Evolutionary conservation across 2,888 invertebrate genomes (phyloP).

Genomic region (Lasioglossum marginatum): DNA sequence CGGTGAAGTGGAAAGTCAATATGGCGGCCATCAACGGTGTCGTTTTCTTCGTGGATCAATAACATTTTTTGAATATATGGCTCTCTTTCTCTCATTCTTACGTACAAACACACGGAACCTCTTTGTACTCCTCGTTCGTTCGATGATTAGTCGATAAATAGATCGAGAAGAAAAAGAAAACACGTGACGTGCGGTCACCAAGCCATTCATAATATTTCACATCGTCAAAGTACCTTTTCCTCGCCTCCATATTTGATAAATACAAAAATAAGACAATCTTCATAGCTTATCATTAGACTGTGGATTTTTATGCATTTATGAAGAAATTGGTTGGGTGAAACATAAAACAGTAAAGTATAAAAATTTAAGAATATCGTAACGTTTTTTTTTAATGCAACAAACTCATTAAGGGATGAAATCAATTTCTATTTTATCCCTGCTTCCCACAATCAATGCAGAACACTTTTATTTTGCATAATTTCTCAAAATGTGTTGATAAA

Average conservation of each 20-base stretch:
- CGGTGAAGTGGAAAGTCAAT: background rate
- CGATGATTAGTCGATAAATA: conserved; percentile 41
- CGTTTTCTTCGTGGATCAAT: conserved; percentile 60
- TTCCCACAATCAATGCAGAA: too few species aligned
- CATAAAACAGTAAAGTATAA: too few species aligned
- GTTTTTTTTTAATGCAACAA: too few species aligned
- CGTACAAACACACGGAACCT: conserved; percentile 55
- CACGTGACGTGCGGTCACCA: conserved; percentile 80
- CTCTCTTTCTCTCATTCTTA: conserved; percentile 71
- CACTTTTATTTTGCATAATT: background rate
- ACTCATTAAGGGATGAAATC: too few species aligned
- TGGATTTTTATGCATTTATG: too few species aligned
- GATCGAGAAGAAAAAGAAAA: conserved; percentile 49
- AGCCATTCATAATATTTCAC: conserved; percentile 64
- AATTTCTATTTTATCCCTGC: too few species aligned
- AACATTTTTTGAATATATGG: conserved; percentile 55
- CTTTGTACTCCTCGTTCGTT: conserved; percentile 45
- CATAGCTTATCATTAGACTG: too few species aligned
- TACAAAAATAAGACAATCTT: background rate
- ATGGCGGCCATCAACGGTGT: conserved; percentile 41
- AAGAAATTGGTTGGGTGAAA: too few species aligned
- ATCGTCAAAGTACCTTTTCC: conserved; percentile 45
- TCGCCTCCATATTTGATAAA: background rate
- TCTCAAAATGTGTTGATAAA: background rate
- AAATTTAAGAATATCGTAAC: too few species aligned